Percentiles rank a stretch among this genome's conserved stretches.
phyloP scores from a whole-genome alignment of 2,797 vertebrate genomes.

The Pipistrellus pipistrellus region DNA sequence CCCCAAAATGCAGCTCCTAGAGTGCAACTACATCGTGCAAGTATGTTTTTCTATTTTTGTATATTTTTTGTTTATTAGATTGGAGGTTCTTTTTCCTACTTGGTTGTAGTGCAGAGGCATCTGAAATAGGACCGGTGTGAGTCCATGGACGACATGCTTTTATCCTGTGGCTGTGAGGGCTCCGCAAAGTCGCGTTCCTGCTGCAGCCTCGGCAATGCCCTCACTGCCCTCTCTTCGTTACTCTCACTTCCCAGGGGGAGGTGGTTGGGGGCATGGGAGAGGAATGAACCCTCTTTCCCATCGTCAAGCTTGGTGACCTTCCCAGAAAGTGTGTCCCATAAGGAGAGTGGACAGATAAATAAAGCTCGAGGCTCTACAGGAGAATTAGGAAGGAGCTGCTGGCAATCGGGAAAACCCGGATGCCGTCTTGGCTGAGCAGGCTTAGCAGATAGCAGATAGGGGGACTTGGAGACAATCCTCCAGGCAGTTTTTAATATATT shows the following conservation, averaged over 20 bases:
- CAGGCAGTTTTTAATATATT: not conserved
- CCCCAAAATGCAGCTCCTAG: conserved; percentile 90
- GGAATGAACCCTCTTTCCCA: not conserved
- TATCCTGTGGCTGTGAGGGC: not conserved
- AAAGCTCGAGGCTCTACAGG: not conserved
- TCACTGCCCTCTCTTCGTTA: not conserved
- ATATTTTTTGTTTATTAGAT: not conserved
- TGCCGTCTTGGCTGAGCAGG: not conserved
- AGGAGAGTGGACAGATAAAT: not conserved
- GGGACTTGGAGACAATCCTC: not conserved
- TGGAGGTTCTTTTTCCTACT: too few species aligned
- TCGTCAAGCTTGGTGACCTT: not conserved
- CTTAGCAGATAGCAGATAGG: not conserved
- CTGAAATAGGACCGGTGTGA: too few species aligned
- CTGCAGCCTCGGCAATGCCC: not conserved
- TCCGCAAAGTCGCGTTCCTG: not conserved
- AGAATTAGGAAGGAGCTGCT: not conserved
- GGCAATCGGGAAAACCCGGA: not conserved
- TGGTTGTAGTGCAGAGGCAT: too few species aligned
- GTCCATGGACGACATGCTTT: not conserved
- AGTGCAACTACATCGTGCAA: conserved; percentile 89
- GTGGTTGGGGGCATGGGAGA: not conserved
- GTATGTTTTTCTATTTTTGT: conserved; percentile 77
- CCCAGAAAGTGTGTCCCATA: not conserved
- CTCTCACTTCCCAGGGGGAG: not conserved